Evolutionary conservation across 2,113 vertebrate species (phyloP).

Genomic region (Alethe diademata): DNA sequence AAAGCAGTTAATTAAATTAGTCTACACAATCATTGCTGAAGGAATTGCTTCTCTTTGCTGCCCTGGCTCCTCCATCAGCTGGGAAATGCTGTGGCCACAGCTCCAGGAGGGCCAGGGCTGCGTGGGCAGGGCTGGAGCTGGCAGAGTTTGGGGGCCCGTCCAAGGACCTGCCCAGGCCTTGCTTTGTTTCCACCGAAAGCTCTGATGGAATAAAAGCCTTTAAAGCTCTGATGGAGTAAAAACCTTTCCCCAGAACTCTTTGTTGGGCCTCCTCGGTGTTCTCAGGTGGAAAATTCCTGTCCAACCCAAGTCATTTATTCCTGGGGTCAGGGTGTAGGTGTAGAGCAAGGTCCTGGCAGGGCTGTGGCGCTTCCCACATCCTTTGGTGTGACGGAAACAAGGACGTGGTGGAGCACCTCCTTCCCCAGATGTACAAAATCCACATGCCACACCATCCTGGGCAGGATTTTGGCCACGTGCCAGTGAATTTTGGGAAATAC

Average conservation of each 20-base stretch:
- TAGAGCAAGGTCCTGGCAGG: background rate
- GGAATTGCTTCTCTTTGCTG: background rate
- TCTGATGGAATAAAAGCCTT: background rate
- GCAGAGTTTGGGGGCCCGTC: background rate
- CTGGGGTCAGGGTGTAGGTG: background rate
- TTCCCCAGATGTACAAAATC: background rate
- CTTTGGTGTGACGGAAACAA: background rate
- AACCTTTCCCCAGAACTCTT: background rate
- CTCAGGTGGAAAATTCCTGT: conserved; percentile 3
- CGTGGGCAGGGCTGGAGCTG: background rate
- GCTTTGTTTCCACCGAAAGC: conserved; percentile 1
- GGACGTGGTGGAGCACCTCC: background rate
- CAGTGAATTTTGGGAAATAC: background rate
- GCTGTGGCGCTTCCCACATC: background rate
- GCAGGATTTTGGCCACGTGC: accelerated
- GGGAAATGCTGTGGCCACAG: background rate
- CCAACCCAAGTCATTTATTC: background rate
- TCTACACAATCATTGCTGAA: background rate
- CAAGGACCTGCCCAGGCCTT: background rate
- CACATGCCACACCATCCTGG: background rate
- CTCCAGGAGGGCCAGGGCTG: background rate
- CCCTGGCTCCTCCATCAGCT: background rate
- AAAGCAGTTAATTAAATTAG: background rate
- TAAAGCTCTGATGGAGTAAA: background rate
- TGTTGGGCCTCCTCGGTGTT: background rate